Percentiles rank a stretch among this genome's conserved stretches.
These are phyloP conservation scores for Odontamblyopus lacepedii DNA, from an alignment of 2,797 vertebrate species.

Conservation along the genomic window DNA sequence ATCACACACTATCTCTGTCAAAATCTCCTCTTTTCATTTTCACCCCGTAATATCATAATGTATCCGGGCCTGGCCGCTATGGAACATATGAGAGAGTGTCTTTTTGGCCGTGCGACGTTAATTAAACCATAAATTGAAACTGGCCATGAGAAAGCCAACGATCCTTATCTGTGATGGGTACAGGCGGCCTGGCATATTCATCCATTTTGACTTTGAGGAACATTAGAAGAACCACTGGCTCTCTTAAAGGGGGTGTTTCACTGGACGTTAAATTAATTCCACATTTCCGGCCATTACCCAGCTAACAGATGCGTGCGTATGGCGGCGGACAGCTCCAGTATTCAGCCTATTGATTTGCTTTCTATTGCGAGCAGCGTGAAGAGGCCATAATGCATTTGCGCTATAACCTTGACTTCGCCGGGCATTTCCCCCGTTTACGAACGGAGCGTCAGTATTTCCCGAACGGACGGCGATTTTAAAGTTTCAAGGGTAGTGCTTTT, in stretches of 20 bases:
- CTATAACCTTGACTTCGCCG: constrained; percentile 38
- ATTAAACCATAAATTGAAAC: constrained; percentile 68
- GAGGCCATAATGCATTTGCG: constrained; percentile 1
- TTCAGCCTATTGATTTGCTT: constrained; percentile 31
- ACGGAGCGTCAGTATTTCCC: constrained; percentile 15
- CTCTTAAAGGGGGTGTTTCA: constrained; percentile 32
- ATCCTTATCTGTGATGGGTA: constrained; percentile 42
- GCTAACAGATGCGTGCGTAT: constrained; percentile 49
- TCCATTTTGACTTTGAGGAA: constrained; percentile 57
- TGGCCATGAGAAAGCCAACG: constrained; percentile 36
- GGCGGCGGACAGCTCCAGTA: constrained; percentile 18
- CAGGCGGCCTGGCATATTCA: constrained; percentile 39
- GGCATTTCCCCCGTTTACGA: neutral
- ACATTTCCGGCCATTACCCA: constrained; percentile 61
- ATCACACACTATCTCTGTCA: constrained; percentile 28
- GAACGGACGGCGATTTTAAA: constrained; percentile 8
- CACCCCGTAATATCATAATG: constrained; percentile 27
- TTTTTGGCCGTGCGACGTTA: constrained; percentile 56
- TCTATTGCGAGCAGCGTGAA: constrained; percentile 22
- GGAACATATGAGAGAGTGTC: constrained; percentile 23
- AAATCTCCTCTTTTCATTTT: constrained; percentile 34
- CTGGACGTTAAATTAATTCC: constrained; percentile 59
- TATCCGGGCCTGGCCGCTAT: constrained; percentile 25
- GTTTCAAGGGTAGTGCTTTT: constrained; percentile 9
- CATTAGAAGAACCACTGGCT: constrained; percentile 53